Evolutionary conservation across 2,888 invertebrate species (phyloP), one percentile per base, ranked within the genome.

Genomic region (Monopis laevigella): DNA sequence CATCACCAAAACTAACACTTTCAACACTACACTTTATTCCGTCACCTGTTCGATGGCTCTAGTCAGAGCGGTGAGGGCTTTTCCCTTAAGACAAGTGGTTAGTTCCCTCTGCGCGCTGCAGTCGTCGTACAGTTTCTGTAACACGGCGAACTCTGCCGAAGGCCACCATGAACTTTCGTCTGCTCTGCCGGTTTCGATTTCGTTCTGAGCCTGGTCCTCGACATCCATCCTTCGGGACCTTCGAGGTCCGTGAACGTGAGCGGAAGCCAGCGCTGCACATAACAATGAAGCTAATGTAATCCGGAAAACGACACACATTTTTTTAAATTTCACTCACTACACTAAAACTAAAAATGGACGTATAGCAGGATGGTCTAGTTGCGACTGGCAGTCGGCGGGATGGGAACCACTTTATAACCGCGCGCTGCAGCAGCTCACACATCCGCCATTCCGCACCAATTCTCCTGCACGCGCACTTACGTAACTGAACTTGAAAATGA

Each of bases 11-110:
- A 12, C 17, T 6, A 27, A 14, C 36, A 18, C 42, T 30, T 17
- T 40, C 29, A 42, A 19, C 55, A 53, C 53, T 50, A 8, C 19
- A 29, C 34, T 40, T 58, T 17, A 29, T 44, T 71, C 68, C n/a
- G n/a, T n/a, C n/a, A 83, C 83, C 77, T 85, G 84, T 48, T 85
- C 84, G 48, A 85, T 70, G 46, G 86, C 86, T 50, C 85, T 82
- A 29, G 81, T 71, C 35, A 86, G 65, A 8, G 84, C 86, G 43
- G 71, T 68, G 41, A 86, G 62, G 28, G 86, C 86, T 54, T 86
- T 86, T 50, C 84, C 82, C 59, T 86, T 86, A 40, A 86, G 69
- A 56, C 86, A 86, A 53, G 71, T 73, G 42, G 84, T 73, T 55
- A 86, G 75, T 54, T 86, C 85, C 55, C 82, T 80, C 48, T 82